Evolutionary conservation across 2,888 invertebrate species (phyloP).

Genomic region (Epinotia nisella): DNA sequence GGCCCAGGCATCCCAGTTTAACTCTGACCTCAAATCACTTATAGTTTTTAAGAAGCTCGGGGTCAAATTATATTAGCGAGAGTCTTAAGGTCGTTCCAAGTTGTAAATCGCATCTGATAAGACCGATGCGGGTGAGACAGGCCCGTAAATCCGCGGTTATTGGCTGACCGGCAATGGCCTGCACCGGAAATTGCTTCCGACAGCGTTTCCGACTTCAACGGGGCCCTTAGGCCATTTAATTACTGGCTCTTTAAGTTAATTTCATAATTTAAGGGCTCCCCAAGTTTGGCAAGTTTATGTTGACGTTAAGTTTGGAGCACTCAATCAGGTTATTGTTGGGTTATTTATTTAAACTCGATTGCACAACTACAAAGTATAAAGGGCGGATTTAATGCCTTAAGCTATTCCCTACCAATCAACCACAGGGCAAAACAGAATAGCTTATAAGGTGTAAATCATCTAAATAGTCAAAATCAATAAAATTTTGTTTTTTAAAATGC

Average conservation of each 20-base stretch:
- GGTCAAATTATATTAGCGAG: background rate
- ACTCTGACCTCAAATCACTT: background rate
- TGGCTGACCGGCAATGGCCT: conserved; percentile 39
- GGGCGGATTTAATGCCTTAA: too few relatives aligned
- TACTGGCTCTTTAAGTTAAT: conserved; percentile 32
- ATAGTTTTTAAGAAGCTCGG: background rate
- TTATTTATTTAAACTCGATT: too few relatives aligned
- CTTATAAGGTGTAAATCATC: too few relatives aligned
- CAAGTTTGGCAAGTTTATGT: background rate
- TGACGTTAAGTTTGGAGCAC: background rate
- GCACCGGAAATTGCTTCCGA: conserved; percentile 45
- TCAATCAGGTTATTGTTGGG: background rate
- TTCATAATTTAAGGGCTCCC: conserved; percentile 10
- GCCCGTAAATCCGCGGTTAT: conserved; percentile 29
- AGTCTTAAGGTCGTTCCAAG: background rate
- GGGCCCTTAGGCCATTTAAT: conserved; percentile 31
- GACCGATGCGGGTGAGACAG: conserved; percentile 14
- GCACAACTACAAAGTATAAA: too few relatives aligned
- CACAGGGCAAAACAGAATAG: too few relatives aligned
- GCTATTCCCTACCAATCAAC: too few relatives aligned
- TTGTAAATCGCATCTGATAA: conserved; percentile 6
- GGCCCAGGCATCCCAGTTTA: too few relatives aligned
- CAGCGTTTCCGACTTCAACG: conserved; percentile 34
- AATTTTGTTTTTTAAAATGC: too few relatives aligned
- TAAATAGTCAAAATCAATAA: too few relatives aligned